Evolutionary conservation across 2,888 invertebrate species (phyloP), one percentile per base, ranked within the genome.

Genomic region (Glyphotaelius pellucidus): DNA sequence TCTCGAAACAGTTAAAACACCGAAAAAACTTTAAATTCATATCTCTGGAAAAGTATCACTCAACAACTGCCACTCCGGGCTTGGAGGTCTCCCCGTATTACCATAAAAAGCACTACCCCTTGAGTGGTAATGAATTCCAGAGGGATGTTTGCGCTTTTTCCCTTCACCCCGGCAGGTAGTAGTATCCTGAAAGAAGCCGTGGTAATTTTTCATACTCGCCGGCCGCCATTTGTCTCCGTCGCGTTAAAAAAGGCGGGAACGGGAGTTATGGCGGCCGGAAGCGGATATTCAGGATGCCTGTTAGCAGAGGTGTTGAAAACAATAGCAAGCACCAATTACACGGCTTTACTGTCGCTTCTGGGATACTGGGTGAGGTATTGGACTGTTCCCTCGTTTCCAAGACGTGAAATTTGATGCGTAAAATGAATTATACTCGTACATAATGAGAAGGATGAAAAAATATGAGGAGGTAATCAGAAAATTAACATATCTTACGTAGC

Each of bases 161-260:
- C 83, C 83, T 67, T 87, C 52, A 19, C 80, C 35, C 87, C 81
- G 84, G 92, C 90, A 89, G 90, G 92, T 92, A 90, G 30, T 25
- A 32, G 85, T 67, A 67, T 67, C 67, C 67, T 67, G 67, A 67
- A 85, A 92, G 92, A 93, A 92, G 93, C 92, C 92, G 92, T 87
- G 93, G 79, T 92, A 93, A 67, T 93, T 93, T 93, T 93, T 93
- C 93, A 93, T 93, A 93, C 92, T 92, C 91, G 91, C 92, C 86
- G 91, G 80, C 89, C 89, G 92, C 92, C 92, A 93, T 93, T 93
- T 92, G 90, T 93, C 93, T 91, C 90, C 89, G 91, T 92, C 91
- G 87, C 90, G 93, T 90, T 91, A 92, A 93, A 93, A 93, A 93
- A 92, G 88, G 84, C 84, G 89, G 80, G 89, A 91, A 91, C 67